These are phyloP conservation scores for Apis laboriosa DNA, from an alignment of 1,140 invertebrate species.

Conservation along the genomic window DNA sequence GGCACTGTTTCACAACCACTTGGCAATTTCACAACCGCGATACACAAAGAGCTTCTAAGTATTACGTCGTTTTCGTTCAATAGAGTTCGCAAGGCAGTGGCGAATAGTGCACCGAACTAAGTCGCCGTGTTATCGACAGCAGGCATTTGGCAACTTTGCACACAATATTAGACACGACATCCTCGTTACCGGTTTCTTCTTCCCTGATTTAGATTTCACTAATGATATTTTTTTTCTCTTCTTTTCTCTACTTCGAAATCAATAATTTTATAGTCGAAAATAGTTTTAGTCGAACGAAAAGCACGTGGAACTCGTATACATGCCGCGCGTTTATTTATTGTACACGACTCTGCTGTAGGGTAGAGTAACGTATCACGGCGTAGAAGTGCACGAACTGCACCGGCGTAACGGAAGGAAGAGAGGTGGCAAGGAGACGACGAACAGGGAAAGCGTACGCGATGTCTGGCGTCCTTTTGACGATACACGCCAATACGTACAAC, in stretches of 20 bases:
- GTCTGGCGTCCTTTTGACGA: conserved; percentile 32
- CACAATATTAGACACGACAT: conserved; percentile 25
- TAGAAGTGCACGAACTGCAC: conserved; percentile 20
- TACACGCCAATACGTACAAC: not conserved
- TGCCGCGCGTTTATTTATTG: conserved; percentile 51
- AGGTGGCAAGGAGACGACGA: conserved; percentile 30
- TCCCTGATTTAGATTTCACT: not conserved
- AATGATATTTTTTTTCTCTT: not conserved
- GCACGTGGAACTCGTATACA: conserved; percentile 31
- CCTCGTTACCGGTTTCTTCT: not conserved
- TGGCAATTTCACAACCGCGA: conserved; percentile 37
- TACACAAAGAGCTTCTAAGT: not conserved
- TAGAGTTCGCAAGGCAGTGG: conserved; percentile 1
- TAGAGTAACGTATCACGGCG: conserved; percentile 8
- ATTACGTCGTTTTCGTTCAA: conserved; percentile 28
- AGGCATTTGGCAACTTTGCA: conserved; percentile 34
- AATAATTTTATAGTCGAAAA: not conserved
- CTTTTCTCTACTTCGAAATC: not conserved
- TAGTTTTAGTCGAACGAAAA: not conserved
- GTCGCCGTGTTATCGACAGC: conserved; percentile 41
- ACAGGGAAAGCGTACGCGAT: conserved; percentile 41
- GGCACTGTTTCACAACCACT: conserved; percentile 50
- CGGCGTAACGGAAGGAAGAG: conserved; percentile 48
- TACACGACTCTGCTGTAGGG: not conserved
- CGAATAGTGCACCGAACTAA: conserved; percentile 29